Evolutionary conservation across 2,888 invertebrate species (phyloP).

Genomic region (Agrochola macilenta): DNA sequence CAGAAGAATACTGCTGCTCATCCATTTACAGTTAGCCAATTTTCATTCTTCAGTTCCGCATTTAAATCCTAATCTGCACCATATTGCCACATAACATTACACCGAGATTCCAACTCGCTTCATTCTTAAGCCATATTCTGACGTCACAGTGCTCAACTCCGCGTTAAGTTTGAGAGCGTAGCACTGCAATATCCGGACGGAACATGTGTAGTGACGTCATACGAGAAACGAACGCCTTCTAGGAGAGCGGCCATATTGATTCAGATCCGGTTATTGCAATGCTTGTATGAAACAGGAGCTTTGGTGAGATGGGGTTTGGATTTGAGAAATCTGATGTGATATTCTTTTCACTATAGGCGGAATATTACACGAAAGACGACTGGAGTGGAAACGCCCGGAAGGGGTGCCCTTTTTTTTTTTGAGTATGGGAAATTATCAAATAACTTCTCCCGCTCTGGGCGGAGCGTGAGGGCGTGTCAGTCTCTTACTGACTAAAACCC

Average conservation of each 20-base stretch:
- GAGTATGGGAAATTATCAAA: too few species aligned
- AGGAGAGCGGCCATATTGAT: conserved; percentile 43
- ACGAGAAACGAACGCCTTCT: conserved; percentile 19
- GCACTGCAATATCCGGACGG: conserved; percentile 57
- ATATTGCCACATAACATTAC: conserved; percentile 5
- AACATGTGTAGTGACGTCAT: conserved; percentile 47
- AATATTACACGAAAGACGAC: not conserved
- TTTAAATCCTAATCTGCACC: conserved; percentile 21
- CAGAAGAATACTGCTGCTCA: not conserved
- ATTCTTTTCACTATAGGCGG: not conserved
- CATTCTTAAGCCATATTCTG: conserved; percentile 41
- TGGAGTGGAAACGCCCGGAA: not conserved
- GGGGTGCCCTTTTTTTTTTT: too few species aligned
- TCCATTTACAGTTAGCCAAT: not conserved
- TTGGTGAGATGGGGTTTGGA: not conserved
- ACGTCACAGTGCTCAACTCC: conserved; percentile 45
- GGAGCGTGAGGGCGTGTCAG: too few species aligned
- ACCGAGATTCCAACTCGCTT: conserved; percentile 24
- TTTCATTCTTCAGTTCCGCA: not conserved
- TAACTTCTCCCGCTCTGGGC: too few species aligned
- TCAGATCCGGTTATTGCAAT: conserved; percentile 52
- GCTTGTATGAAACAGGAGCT: conserved; percentile 20
- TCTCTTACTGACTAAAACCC: too few species aligned
- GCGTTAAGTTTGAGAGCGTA: conserved; percentile 52
- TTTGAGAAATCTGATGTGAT: conserved; percentile 4